phyloP scores from a whole-genome alignment of 1,140 invertebrate species.

The Panagrolaimus sp. region DNA sequence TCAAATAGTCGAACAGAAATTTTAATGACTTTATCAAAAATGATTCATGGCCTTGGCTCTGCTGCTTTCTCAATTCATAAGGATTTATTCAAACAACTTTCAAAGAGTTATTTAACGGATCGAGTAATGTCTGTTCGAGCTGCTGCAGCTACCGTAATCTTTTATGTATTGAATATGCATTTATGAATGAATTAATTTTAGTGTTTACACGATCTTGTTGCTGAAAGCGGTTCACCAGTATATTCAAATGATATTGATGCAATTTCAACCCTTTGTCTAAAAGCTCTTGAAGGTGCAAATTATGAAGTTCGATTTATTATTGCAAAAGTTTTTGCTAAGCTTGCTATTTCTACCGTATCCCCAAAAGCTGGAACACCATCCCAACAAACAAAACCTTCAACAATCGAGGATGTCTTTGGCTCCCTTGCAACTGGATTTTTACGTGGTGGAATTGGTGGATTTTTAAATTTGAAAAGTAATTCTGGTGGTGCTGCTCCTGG shows the following conservation, averaged over 20 bases:
- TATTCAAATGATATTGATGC: constrained; percentile 84
- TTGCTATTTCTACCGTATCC: constrained; percentile 70
- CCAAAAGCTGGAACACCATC: constrained; percentile 62
- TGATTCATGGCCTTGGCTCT: constrained; percentile 74
- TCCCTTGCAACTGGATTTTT: constrained; percentile 90
- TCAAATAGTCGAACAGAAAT: constrained; percentile 92
- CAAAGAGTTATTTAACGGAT: constrained; percentile 75
- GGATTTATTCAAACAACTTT: constrained; percentile 80
- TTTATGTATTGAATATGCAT: constrained; percentile 18
- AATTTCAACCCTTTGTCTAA: constrained; percentile 78
- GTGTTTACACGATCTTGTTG: constrained; percentile 82
- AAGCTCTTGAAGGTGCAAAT: constrained; percentile 85
- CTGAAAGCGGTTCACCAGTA: constrained; percentile 71
- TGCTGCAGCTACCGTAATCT: constrained; percentile 72
- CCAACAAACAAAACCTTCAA: constrained; percentile 63
- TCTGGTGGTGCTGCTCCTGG: constrained; percentile 94
- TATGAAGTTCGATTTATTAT: constrained; percentile 87
- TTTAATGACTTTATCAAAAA: constrained; percentile 89
- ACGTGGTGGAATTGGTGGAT: constrained; percentile 81
- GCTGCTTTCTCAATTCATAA: constrained; percentile 77
- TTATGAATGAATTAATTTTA: constrained; percentile 60
- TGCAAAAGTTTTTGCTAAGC: constrained; percentile 75
- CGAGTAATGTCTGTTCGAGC: constrained; percentile 81
- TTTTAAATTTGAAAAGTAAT: constrained; percentile 72
- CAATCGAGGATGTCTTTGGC: constrained; percentile 82